These are phyloP conservation scores for Lycocorax pyrrhopterus DNA, from an alignment of 2,113 vertebrate genomes.

Conservation along the genomic window DNA sequence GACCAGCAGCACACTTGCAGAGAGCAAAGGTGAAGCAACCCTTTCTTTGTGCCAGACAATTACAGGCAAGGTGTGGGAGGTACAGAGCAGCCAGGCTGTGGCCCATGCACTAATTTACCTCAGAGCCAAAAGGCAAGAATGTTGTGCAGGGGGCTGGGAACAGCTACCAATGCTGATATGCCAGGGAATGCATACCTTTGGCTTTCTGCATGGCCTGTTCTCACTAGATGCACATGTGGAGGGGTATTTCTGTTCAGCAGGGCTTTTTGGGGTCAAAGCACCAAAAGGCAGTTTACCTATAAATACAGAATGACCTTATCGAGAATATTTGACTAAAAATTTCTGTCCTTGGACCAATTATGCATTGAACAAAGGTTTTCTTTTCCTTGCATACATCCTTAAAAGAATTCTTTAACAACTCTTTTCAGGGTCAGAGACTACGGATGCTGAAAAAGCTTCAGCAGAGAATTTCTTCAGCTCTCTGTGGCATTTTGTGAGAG, in stretches of 20 bases:
- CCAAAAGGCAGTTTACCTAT: background rate
- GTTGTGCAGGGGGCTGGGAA: background rate
- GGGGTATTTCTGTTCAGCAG: background rate
- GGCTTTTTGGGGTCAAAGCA: background rate
- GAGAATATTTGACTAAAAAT: background rate
- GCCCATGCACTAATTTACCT: background rate
- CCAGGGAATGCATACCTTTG: background rate
- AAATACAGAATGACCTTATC: background rate
- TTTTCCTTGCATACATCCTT: background rate
- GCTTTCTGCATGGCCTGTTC: background rate
- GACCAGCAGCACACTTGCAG: background rate
- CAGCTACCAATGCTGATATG: rapidly evolving
- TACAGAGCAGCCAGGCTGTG: background rate
- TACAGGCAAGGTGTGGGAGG: background rate
- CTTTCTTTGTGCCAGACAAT: background rate
- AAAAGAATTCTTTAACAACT: background rate
- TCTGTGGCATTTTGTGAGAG: too few relatives aligned
- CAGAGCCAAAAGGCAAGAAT: background rate
- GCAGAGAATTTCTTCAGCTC: too few relatives aligned
- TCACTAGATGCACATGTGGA: background rate
- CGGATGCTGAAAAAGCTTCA: too few relatives aligned
- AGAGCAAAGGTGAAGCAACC: background rate
- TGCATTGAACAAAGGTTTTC: background rate
- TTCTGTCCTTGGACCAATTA: background rate
- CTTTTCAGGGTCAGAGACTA: background rate